Base-by-base conservation (phyloP, 2,797 vertebrate species). In the Ibycter americanus region DNA sequence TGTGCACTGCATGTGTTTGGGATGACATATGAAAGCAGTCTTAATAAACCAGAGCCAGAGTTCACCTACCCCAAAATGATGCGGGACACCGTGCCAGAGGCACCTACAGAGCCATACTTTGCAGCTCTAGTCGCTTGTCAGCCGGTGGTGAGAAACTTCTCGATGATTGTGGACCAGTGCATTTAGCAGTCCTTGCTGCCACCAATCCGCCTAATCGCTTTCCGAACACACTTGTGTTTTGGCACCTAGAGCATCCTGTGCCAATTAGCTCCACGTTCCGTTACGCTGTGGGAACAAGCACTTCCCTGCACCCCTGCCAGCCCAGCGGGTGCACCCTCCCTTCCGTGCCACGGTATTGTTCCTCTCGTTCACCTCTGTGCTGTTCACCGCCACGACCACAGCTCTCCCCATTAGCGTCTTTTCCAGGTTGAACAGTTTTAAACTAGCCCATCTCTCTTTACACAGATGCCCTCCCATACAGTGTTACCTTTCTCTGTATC, bases 271-370 rank as follows among this genome's bases (percentile, higher is more conserved):
- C 46, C 19, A 22, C 87, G 29, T 79, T 82, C 74, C 17, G 8
- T 19, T 61, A 18, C 32, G 7, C 27, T 1, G 22, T 19, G 79
- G 29, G 73, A 86, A 63, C 62, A 40, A 71, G 54, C 46, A 55
- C 32, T 86, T 90, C 32, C 59, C 73, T 54, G 83, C 66, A 22
- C 52, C 67, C 58, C 76, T 16, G 11, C 40, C 67, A 49, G 54
- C 7, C 25, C 23, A 7, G 42, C 6, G 52, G 49, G 18, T 49
- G 58, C 56, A 58, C 56, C 56, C 61, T 72, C 86, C 34, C 54
- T 76, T 40, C 42, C 26, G 0, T 3, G 32, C 44, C 62, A 19
- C 1, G 0, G 26, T 10, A 11, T 5, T n/a, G 27, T n/a, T 90
- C 70, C 32, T 67, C n/a, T 42, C 12, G 2, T 62, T 87, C 54